Conservation (phyloP, 2,113 vertebrate species). For the Muntiacus reevesi region DNA sequence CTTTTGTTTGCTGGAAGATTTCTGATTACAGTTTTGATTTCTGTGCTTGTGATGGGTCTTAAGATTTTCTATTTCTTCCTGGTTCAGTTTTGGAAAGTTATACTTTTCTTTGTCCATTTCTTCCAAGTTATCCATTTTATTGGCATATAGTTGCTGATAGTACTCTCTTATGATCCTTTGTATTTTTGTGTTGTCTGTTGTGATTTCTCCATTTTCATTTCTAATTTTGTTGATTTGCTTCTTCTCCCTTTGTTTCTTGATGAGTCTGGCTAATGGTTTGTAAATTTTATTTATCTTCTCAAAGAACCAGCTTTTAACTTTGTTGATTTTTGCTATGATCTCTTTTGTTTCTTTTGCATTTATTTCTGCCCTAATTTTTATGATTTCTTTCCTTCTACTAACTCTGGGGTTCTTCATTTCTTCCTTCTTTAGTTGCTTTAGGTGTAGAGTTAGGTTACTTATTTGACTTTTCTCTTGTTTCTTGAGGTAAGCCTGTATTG, state of each 20-base stretch:
- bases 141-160: not conserved
- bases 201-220: not conserved
- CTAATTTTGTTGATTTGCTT: not conserved
- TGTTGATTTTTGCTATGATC: not conserved
- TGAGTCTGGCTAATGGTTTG: not conserved
- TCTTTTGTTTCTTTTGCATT: not conserved
- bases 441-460: not conserved
- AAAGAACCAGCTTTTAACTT: not conserved
- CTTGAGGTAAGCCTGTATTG: not conserved
- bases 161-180: not conserved
- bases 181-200: not conserved
- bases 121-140: not conserved
- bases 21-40: not conserved
- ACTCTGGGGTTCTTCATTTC: not conserved
- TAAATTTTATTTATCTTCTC: not conserved
- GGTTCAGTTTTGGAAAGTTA: not conserved
- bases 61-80: not conserved
- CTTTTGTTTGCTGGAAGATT: not conserved
- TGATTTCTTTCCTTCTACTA: not conserved
- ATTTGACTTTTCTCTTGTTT: not conserved
- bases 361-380: not conserved
- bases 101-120: not conserved
- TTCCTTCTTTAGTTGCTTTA: not conserved
- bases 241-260: not conserved
- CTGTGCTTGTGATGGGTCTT: not conserved